A percentile compares a stretch with the other conserved stretches of the same genome.
These are phyloP conservation scores for Phymastichus coffea DNA, from an alignment of 1,140 invertebrate genomes.

Conservation along the genomic window DNA sequence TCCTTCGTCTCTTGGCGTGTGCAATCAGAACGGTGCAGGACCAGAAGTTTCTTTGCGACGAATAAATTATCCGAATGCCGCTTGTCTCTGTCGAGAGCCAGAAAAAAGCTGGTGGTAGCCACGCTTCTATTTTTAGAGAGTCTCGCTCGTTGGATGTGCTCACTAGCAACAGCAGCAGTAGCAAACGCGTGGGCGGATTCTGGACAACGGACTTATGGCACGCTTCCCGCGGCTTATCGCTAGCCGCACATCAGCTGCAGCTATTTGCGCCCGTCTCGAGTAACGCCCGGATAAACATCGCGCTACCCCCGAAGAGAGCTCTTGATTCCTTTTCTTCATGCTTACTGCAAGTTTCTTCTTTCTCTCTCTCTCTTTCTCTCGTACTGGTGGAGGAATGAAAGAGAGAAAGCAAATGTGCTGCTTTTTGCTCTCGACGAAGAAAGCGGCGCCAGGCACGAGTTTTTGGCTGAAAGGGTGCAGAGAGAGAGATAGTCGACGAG, in stretches of 20 bases:
- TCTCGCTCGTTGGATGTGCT: no score
- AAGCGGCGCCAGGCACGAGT: no score
- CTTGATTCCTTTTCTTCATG: conserved; percentile 9
- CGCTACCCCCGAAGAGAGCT: neutral
- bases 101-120: conserved; percentile 46
- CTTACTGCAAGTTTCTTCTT: conserved; percentile 8
- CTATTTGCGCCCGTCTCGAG: conserved; percentile 12
- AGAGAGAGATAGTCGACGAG: no score
- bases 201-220: conserved; percentile 37
- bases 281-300: conserved; percentile 22
- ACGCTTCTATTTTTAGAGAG: conserved; percentile 47
- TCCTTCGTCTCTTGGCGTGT: neutral
- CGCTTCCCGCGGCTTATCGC: conserved; percentile 3
- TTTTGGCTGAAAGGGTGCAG: no score
- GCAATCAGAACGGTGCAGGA: conserved; percentile 19
- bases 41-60: conserved; percentile 20
- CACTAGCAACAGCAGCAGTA: conserved; percentile 42
- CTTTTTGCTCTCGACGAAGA: no score
- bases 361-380: neutral
- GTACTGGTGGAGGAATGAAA: no score
- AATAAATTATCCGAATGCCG: conserved; percentile 27
- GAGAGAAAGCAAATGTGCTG: no score
- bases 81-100: conserved; percentile 28
- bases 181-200: conserved; percentile 24
- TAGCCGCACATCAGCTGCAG: neutral